Evolutionary conservation across 2,888 invertebrate species (phyloP).

Genomic region (Heliconius charithonia): DNA sequence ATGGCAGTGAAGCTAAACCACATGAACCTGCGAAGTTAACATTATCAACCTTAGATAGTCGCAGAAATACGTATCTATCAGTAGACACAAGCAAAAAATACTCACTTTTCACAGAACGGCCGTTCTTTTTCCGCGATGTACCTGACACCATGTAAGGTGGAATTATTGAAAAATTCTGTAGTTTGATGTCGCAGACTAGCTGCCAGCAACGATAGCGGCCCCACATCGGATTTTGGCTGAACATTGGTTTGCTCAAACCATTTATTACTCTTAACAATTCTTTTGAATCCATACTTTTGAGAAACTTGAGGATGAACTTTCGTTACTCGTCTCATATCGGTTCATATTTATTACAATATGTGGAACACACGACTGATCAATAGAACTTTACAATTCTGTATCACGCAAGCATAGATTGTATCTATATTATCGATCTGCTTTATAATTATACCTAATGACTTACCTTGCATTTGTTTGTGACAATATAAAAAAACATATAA

Average conservation of each 20-base stretch:
- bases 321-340: slow-evolving; percentile 54
- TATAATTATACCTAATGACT: slow-evolving; percentile 28
- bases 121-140: slow-evolving; percentile 90
- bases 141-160: slow-evolving; percentile 90
- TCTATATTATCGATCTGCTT: slow-evolving; percentile 62
- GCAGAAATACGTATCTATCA: background rate
- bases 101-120: slow-evolving; percentile 90
- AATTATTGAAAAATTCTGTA: slow-evolving; percentile 89
- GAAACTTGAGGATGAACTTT: slow-evolving; percentile 67
- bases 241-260: slow-evolving; percentile 35
- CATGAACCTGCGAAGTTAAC: slow-evolving; percentile 84
- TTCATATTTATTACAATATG: background rate
- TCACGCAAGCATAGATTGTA: slow-evolving; percentile 63
- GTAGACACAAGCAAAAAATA: slow-evolving; percentile 42
- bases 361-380: slow-evolving; percentile 22
- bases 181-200: slow-evolving; percentile 88
- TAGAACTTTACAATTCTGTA: slow-evolving; percentile 49
- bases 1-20: slow-evolving; percentile 90
- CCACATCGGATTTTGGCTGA: slow-evolving; percentile 54
- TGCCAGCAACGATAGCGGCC: slow-evolving; percentile 75
- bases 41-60: background rate
- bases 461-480: background rate
- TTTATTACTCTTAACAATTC: slow-evolving; percentile 41
- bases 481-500: background rate
- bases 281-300: slow-evolving; percentile 50